These are phyloP conservation scores for Coremacera marginata DNA, from an alignment of 2,888 invertebrate species.

Conservation along the genomic window DNA sequence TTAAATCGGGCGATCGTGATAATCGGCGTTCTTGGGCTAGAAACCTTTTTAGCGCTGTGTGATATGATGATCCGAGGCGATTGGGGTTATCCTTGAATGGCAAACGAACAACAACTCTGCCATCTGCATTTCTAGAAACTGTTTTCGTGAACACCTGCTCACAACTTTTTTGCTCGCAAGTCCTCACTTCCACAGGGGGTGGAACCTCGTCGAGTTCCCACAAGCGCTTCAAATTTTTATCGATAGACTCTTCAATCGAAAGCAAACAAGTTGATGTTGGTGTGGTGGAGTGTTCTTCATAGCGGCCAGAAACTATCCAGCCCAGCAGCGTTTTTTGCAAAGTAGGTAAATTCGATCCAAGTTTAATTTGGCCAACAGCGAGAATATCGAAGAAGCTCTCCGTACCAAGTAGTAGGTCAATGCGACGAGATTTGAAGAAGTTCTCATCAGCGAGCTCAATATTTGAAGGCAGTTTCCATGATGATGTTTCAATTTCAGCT, in stretches of 20 bases:
- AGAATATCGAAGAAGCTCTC: too few species aligned
- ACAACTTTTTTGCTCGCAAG: too few species aligned
- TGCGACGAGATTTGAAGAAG: too few species aligned
- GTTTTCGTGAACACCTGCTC: constrained; percentile 29
- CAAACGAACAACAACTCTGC: constrained; percentile 31
- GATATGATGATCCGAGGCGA: constrained; percentile 11
- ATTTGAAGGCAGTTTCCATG: constrained; percentile 39
- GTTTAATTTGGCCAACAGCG: too few species aligned
- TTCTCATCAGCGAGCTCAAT: constrained; percentile 39
- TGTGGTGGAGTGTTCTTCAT: not conserved
- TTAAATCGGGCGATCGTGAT: constrained; percentile 28
- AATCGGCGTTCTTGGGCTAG: constrained; percentile 40
- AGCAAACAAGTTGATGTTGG: not conserved
- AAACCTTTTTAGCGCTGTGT: constrained; percentile 41
- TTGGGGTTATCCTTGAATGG: constrained; percentile 33
- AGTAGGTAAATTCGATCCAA: not conserved
- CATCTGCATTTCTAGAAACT: not conserved
- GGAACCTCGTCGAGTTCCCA: constrained; percentile 9
- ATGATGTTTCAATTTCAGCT: constrained; percentile 16
- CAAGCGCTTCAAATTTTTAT: constrained; percentile 6
- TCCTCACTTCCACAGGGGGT: constrained; percentile 2
- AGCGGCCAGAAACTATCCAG: constrained; percentile 38
- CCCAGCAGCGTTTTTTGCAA: constrained; percentile 38
- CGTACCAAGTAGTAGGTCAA: too few species aligned
- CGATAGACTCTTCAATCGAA: not conserved